Percentiles rank a stretch among this genome's conserved stretches.
phyloP scores from a whole-genome alignment of 1,140 invertebrate species.

The Drosophila saltans region DNA sequence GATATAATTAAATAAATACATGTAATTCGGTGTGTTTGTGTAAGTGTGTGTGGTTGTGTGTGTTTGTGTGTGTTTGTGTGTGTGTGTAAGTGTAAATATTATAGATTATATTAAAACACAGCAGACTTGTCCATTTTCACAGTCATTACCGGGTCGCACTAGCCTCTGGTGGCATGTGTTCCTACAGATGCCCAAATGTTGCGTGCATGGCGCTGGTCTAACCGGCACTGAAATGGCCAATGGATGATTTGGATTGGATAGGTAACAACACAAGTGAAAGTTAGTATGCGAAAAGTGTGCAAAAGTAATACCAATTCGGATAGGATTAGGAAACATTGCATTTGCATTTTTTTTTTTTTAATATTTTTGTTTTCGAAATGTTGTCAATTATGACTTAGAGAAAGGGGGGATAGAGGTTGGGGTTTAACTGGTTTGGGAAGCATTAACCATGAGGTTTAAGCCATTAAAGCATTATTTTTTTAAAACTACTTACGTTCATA shows the following conservation, averaged over 20 bases:
- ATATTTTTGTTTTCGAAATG: neutral
- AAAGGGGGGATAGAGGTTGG: neutral
- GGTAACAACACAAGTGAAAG: conserved; percentile 20
- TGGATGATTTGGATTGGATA: conserved; percentile 34
- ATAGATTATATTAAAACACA: conserved; percentile 63
- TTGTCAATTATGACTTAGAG: conserved; percentile 12
- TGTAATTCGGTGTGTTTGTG: conserved; percentile 46
- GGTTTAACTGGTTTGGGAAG: conserved; percentile 39
- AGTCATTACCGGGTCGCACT: conserved; percentile 68
- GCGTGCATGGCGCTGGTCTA: conserved; percentile 70
- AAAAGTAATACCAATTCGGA: conserved; percentile 48
- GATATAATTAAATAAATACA: conserved; percentile 71
- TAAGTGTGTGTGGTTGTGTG: conserved; percentile 13
- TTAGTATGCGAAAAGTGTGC: conserved; percentile 34
- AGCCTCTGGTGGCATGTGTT: conserved; percentile 55
- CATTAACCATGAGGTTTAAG: conserved; percentile 35
- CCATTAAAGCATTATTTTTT: neutral
- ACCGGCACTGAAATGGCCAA: conserved; percentile 65
- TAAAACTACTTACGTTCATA: conserved; percentile 78
- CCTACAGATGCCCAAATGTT: conserved; percentile 72
- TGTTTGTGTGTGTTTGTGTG: conserved; percentile 10
- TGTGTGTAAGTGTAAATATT: conserved; percentile 19
- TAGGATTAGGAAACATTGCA: conserved; percentile 21
- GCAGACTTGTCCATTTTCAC: conserved; percentile 71
- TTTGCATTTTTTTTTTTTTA: neutral